phyloP scores from a whole-genome alignment of 1,140 invertebrate species.

The Goniozus legneri region DNA sequence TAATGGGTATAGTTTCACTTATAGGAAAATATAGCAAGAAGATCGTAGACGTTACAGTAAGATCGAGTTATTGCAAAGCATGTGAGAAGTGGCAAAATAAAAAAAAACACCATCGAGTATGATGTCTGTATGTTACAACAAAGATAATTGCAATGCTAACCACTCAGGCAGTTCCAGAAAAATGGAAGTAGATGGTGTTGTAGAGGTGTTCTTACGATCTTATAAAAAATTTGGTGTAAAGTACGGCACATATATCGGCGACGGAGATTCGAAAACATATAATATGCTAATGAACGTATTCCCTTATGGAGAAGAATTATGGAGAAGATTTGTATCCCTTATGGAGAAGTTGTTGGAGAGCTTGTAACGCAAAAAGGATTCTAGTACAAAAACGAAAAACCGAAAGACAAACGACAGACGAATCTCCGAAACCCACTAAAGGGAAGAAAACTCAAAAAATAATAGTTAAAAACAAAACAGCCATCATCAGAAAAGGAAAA shows the following conservation, averaged over 20 bases:
- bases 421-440: not conserved
- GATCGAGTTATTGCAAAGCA: no score
- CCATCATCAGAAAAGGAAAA: not conserved
- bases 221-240: not conserved
- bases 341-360: not conserved
- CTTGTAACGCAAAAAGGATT: not conserved
- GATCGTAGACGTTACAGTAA: conserved; percentile 18
- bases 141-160: conserved; percentile 1
- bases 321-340: not conserved
- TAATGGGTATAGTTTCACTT: conserved; percentile 19
- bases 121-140: conserved; percentile 1
- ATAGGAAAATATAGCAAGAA: conserved; percentile 21
- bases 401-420: not conserved
- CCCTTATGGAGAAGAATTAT: not conserved
- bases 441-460: not conserved
- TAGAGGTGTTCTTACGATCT: conserved; percentile 4
- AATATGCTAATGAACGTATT: not conserved
- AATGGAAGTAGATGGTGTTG: conserved; percentile 5
- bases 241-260: conserved; percentile 5
- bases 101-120: not conserved
- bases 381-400: not conserved
- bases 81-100: no score
- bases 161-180: conserved; percentile 1
- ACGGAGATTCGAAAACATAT: conserved; percentile 5
- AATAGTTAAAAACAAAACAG: not conserved